phyloP scores from a whole-genome alignment of 2,113 vertebrate species.

The Amphilophus citrinellus region DNA sequence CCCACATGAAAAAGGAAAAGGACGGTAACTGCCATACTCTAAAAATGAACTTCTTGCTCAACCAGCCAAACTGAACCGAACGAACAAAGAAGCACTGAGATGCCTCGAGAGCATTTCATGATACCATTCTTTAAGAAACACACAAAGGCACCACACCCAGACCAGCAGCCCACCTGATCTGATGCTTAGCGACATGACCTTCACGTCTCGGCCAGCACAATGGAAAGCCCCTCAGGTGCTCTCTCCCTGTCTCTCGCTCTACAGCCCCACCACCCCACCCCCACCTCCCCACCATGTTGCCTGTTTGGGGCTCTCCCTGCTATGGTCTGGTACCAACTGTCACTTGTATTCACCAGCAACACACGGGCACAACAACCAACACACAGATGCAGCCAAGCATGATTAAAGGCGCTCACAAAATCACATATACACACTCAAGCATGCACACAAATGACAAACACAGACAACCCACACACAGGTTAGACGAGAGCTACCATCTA shows the following conservation, averaged over 20 bases:
- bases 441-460: not conserved
- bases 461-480: not conserved
- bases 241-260: constrained; percentile 18
- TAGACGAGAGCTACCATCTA: not conserved
- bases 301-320: constrained; percentile 42
- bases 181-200: constrained; percentile 79
- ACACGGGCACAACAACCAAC: constrained; percentile 18
- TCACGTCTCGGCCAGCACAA: constrained; percentile 63
- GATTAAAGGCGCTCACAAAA: constrained; percentile 4
- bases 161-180: constrained; percentile 70
- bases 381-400: constrained; percentile 53
- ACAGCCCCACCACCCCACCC: constrained; percentile 17
- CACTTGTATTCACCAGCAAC: constrained; percentile 47
- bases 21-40: not conserved
- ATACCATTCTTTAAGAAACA: constrained; percentile 42
- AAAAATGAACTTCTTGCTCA: not conserved
- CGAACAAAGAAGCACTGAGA: constrained; percentile 28
- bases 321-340: constrained; percentile 57
- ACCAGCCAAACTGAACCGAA: not conserved
- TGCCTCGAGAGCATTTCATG: constrained; percentile 57
- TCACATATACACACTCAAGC: not conserved
- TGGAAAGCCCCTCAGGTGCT: constrained; percentile 56
- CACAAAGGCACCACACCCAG: constrained; percentile 40
- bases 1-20: not conserved
- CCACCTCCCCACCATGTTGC: constrained; percentile 42